Evolutionary conservation across 2,888 invertebrate species (phyloP), one percentile per base, ranked within the genome.

Genomic region (Dryadula phaetusa): DNA sequence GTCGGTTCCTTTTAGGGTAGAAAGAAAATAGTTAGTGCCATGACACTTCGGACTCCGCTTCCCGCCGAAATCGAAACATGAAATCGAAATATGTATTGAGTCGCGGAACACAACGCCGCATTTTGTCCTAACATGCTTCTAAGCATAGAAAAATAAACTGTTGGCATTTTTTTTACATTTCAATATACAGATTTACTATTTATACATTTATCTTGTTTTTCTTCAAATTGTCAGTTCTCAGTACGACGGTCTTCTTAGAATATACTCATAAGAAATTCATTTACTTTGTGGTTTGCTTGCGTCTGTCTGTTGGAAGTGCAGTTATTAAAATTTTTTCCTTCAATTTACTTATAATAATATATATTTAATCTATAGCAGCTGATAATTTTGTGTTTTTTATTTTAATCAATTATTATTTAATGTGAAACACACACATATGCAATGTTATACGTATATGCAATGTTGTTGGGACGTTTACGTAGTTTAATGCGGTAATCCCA

Each of bases 261-360:
- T 32, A n/a, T 46, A 32, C 60, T 28, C 28, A 20, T 42, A 60
- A 44, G 25, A 28, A 60, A 46, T 60, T 28, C 8, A 46, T 60
- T 20, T 32, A 46, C 20, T 60, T 60, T 60, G 60, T 60, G 60
- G 46, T 60, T 60, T 60, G 10, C 18, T 60, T n/a, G 28, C 60
- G 44, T 60, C 18, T 14, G 44, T 60, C 18, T 14, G 20, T 46
- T 28, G 46, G 44, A 28, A 20, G 42, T 28, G 18, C 7, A 20
- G n/a, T 44, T 60, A 42, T 20, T 60, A 60, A 46, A 32, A 46
- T 28, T 12, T 60, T 44, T 60, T 60, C 44, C 60, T 60, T 44
- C 7, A 44, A 60, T 44, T 28, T 60, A 56, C 20, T 44, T 18
- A 46, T 28, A 18, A 60, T 46, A 60, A 46, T 32, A 46, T 32